phyloP scores from a whole-genome alignment of 1,140 invertebrate species.

The Aphelenchoides fujianensis region DNA sequence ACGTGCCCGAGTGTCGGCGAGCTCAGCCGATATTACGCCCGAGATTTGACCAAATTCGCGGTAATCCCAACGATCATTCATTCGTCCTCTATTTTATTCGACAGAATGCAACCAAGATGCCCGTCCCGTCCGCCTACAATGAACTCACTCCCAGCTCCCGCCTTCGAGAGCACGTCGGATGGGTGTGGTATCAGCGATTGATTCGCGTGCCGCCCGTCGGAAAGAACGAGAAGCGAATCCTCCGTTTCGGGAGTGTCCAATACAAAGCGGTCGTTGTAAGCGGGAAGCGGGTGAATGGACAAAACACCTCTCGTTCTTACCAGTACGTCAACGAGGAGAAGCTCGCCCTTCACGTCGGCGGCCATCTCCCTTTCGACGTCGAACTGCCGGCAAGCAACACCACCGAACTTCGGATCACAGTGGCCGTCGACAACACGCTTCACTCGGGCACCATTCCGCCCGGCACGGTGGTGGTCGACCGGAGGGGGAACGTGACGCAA shows the following conservation, averaged over 20 bases:
- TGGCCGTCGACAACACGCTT: constrained; percentile 69
- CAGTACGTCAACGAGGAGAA: not conserved
- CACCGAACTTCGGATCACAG: not conserved
- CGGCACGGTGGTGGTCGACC: constrained; percentile 65
- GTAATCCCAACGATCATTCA: not conserved
- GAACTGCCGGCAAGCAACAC: constrained; percentile 71
- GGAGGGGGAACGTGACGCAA: constrained; percentile 65
- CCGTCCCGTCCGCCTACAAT: constrained; percentile 93
- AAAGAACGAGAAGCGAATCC: constrained; percentile 67
- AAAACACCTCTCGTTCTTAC: no score
- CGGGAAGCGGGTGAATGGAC: constrained; percentile 72
- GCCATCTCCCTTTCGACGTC: constrained; percentile 87
- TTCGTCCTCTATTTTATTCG: not conserved
- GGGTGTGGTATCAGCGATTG: constrained; percentile 66
- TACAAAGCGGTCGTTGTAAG: constrained; percentile 70
- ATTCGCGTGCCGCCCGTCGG: not conserved
- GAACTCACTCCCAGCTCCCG: constrained; percentile 79
- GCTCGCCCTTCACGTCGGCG: constrained; percentile 74
- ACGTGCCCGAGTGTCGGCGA: constrained; percentile 51
- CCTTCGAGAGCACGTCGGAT: constrained; percentile 84
- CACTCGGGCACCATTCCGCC: constrained; percentile 72
- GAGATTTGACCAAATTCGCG: constrained; percentile 49
- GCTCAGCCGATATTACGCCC: constrained; percentile 41
- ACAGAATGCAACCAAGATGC: constrained; percentile 73
- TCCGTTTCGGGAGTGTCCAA: not conserved